Base-by-base conservation (phyloP, 2,113 vertebrate genomes). In the Collichthys lucidus region DNA sequence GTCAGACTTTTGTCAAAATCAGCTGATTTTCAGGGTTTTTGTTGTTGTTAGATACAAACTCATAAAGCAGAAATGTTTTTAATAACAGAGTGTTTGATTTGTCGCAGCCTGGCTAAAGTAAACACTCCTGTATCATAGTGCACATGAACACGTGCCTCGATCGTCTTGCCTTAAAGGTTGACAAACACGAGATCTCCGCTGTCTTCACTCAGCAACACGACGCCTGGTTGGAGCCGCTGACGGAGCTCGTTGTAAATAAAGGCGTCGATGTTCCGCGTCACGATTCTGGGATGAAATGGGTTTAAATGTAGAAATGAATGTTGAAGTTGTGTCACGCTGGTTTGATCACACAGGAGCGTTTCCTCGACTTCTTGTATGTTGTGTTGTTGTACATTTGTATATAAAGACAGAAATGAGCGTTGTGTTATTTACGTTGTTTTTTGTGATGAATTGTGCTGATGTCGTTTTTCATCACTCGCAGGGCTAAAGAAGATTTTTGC, bases 131-230 rank as follows among this genome's bases (percentile, higher is more conserved):
- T 42, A 49, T 59, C 2, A 56, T 46, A 22, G 11, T 15, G 40
- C 61, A 11, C 12, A 64, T 24, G 69, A 6, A 29, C 67, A 16
- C 0, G 88, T 92, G 91, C 88, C 90, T 90, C 84, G 4, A 76
- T 81, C 78, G 10, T 75, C 53, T 68, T 82, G 88, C 86, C 90
- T 90, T 84, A 89, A 35, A 84, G 6, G 61, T 74, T 82, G 12
- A 46, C 44, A 47, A 7, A 72, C 22, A 4, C 0, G 14, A 10
- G 5, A 29, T 40, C 46, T 59, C 2, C 42, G n/a, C 35, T 22
- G 31, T 74, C 64, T 53, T 64, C 19, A 11, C 46, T 19, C 2
- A 59, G 31, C 2, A n/a, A 16, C 11, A 50, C 2, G 20, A 44
- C 0, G 15, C 62, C 42, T 24, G 2, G 31, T n/a, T 40, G 35